Percentiles rank a stretch among this genome's conserved stretches.
These are phyloP conservation scores for Yasuhikotakia modesta DNA, from an alignment of 2,797 vertebrate species.

Conservation along the genomic window DNA sequence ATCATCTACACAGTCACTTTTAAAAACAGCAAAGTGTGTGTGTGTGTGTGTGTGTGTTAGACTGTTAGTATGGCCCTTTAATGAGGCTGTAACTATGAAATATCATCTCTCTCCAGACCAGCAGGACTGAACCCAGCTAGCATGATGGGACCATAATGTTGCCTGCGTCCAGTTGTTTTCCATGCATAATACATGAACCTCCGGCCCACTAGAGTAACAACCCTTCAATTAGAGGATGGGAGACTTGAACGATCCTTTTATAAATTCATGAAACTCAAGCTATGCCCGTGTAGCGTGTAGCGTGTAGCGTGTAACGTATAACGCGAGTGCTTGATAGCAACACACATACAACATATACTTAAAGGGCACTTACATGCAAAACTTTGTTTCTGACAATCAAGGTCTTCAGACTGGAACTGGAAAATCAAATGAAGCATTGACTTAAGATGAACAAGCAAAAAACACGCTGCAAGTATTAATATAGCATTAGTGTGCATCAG, in stretches of 20 bases:
- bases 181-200: conserved; percentile 78
- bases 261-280: conserved; percentile 78
- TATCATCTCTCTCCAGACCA: conserved; percentile 67
- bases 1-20: conserved; percentile 43
- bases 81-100: conserved; percentile 70
- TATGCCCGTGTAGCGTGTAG: conserved; percentile 42
- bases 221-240: conserved; percentile 76
- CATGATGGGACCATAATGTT: conserved; percentile 75
- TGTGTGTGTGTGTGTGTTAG: conserved; percentile 36
- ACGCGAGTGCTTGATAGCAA: background rate
- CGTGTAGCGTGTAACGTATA: background rate
- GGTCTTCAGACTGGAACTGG: background rate
- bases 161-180: conserved; percentile 73
- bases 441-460: background rate
- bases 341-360: conserved; percentile 6
- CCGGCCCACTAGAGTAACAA: conserved; percentile 68
- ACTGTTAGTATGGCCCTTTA: conserved; percentile 56
- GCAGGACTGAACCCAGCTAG: conserved; percentile 62
- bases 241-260: conserved; percentile 67
- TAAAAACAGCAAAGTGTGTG: conserved; percentile 39
- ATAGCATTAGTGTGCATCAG: conserved; percentile 7
- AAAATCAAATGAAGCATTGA: background rate
- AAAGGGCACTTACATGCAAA: background rate
- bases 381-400: background rate
- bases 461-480: conserved; percentile 4